phyloP scores from a whole-genome alignment of 2,797 vertebrate species.

The Poeciliopsis infans region DNA sequence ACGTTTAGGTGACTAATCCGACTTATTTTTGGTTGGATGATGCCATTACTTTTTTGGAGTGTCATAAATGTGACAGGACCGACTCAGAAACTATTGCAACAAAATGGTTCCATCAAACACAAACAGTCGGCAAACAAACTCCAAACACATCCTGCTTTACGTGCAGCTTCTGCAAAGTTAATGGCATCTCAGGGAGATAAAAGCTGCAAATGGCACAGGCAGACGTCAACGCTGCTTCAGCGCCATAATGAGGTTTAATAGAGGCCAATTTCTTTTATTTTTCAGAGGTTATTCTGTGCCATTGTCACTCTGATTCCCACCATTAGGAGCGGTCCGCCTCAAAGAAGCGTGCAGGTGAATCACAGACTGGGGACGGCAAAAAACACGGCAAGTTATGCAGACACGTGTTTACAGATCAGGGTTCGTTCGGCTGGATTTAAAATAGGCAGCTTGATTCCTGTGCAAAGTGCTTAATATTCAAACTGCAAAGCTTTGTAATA shows the following conservation, averaged over 20 bases:
- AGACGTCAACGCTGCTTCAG: slow-evolving; percentile 6
- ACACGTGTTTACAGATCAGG: neutral
- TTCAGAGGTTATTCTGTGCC: neutral
- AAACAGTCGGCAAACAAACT: neutral
- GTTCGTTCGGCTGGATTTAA: no score
- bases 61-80: neutral
- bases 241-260: slow-evolving; percentile 42
- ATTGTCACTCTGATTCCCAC: slow-evolving; percentile 4
- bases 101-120: no score
- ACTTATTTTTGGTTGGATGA: slow-evolving; percentile 2
- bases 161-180: slow-evolving; percentile 22
- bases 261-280: slow-evolving; percentile 30
- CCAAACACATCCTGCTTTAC: neutral
- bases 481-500: no score
- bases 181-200: slow-evolving; percentile 49
- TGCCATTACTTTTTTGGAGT: neutral
- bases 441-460: no score
- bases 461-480: no score
- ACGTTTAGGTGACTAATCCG: slow-evolving; percentile 6
- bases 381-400: neutral
- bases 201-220: slow-evolving; percentile 45
- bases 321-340: neutral
- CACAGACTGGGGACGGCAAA: neutral
- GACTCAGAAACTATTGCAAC: neutral
- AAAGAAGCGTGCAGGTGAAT: slow-evolving; percentile 7